Conservation (phyloP, 2,113 vertebrate genomes). For the Sinosuthora webbiana region DNA sequence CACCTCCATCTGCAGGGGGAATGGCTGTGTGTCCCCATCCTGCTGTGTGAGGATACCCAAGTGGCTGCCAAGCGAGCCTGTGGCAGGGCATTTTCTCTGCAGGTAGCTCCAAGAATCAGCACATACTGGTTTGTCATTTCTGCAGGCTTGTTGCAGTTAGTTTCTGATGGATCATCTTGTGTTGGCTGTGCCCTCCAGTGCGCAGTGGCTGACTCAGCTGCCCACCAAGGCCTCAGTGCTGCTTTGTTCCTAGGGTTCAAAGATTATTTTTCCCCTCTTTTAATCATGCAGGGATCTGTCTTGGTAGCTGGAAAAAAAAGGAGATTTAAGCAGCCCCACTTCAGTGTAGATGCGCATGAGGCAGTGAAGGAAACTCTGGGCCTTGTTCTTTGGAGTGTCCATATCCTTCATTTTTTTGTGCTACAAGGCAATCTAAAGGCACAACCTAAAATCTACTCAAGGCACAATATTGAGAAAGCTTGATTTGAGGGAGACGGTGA, state of each 20-base stretch:
- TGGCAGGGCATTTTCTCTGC: accelerated
- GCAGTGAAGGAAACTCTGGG: not conserved
- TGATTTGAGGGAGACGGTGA: not conserved
- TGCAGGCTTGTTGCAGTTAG: not conserved
- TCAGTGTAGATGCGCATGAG: not conserved
- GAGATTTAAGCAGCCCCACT: not conserved
- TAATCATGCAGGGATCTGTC: not conserved
- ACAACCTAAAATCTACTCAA: not conserved
- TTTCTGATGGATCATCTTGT: not conserved
- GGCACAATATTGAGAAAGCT: not conserved
- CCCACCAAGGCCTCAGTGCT: accelerated
- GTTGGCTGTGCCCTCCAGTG: accelerated
- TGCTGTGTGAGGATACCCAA: not conserved
- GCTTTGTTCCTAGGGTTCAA: not conserved
- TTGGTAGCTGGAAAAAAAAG: not conserved
- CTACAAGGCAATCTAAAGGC: not conserved
- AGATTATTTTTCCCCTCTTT: not conserved
- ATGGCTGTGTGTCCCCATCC: not conserved
- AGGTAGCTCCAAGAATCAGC: not conserved
- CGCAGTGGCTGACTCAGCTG: not conserved
- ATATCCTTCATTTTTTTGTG: not conserved
- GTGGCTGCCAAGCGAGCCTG: too few relatives aligned
- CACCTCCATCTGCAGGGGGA: not conserved
- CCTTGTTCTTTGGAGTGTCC: not conserved
- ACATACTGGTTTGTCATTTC: not conserved